These are phyloP conservation scores for Ceratotherium simum DNA, from an alignment of 2,113 vertebrate genomes.

Conservation along the genomic window DNA sequence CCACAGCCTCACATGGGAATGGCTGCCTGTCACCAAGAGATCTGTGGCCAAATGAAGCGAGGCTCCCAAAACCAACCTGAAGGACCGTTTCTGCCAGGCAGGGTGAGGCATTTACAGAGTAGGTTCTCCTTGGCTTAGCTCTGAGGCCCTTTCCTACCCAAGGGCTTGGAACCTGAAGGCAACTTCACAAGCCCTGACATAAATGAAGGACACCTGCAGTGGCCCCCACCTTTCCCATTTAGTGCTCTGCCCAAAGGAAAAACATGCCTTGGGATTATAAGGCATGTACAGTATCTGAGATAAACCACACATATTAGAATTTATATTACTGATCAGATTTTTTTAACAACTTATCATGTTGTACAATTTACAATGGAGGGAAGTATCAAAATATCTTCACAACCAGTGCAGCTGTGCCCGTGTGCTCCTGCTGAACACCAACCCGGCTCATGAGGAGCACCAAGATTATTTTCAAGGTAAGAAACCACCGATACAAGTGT, in stretches of 20 bases:
- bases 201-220: neutral
- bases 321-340: neutral
- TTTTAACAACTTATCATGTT: neutral
- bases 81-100: neutral
- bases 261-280: neutral
- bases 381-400: neutral
- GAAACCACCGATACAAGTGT: neutral
- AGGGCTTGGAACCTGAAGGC: neutral
- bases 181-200: neutral
- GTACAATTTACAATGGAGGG: neutral
- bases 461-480: neutral
- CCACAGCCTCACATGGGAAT: neutral
- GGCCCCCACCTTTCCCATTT: neutral
- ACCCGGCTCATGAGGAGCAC: neutral
- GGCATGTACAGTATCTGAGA: neutral
- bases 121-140: neutral
- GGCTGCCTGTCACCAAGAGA: neutral
- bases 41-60: neutral
- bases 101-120: neutral
- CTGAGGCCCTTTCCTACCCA: neutral
- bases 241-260: neutral
- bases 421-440: neutral
- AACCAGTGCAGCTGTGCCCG: fast-evolving
- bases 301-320: neutral
- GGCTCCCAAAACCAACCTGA: neutral